Evolutionary conservation across 1,140 invertebrate genomes (phyloP).

Genomic region (Cryptotermes secundus): DNA sequence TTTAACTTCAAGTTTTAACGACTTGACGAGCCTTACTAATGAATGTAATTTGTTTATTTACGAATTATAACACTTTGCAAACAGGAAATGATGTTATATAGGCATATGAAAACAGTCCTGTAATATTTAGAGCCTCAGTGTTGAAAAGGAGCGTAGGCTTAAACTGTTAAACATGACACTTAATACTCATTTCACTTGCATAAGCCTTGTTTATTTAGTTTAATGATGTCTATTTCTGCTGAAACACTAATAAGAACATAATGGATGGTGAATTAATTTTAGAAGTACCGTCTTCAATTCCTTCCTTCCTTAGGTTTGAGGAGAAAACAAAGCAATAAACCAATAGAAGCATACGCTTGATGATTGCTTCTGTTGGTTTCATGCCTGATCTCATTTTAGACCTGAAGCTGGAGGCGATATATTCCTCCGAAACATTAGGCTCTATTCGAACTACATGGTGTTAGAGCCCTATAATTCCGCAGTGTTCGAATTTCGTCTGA

Average conservation of each 20-base stretch:
- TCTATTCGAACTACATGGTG: too few relatives aligned
- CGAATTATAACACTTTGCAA: not conserved
- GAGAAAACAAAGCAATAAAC: too few relatives aligned
- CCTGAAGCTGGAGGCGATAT: too few relatives aligned
- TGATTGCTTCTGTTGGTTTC: too few relatives aligned
- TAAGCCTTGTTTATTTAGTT: not conserved
- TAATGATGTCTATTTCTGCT: not conserved
- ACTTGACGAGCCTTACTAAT: not conserved
- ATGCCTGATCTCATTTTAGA: too few relatives aligned
- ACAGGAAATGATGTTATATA: not conserved
- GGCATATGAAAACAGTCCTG: not conserved
- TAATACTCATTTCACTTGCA: not conserved
- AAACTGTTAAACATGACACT: not conserved
- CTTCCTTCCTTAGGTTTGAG: too few relatives aligned
- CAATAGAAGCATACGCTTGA: too few relatives aligned
- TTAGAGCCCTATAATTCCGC: too few relatives aligned
- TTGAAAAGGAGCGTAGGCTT: not conserved
- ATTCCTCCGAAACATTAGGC: too few relatives aligned
- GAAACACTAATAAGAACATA: not conserved
- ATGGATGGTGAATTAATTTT: too few relatives aligned
- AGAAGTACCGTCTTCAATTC: too few relatives aligned
- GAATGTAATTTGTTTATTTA: not conserved
- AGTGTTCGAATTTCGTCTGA: too few relatives aligned
- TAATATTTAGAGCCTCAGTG: not conserved
- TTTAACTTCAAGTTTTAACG: not conserved